These are phyloP conservation scores for Aphis gossypii DNA, from an alignment of 1,140 invertebrate species.

Conservation along the genomic window DNA sequence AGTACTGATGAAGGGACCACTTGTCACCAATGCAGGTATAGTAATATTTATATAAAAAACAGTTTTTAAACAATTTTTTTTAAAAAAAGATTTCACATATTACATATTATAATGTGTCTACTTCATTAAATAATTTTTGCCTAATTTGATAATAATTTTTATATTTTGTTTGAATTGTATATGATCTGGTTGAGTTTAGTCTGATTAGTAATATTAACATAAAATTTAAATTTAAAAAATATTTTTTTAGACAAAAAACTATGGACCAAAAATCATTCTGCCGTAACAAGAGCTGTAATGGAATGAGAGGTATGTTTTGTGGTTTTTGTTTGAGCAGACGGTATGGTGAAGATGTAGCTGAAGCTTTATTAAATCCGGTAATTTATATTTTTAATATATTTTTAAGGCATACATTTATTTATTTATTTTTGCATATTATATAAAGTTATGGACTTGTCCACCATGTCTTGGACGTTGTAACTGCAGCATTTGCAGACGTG, in stretches of 20 bases:
- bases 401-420: not conserved
- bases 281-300: constrained; percentile 64
- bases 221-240: not conserved
- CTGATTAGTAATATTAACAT: not conserved
- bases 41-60: not conserved
- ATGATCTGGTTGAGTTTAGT: not conserved
- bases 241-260: constrained; percentile 65
- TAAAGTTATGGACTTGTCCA: constrained; percentile 66
- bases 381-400: constrained; percentile 41
- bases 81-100: too few relatives aligned
- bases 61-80: too few relatives aligned
- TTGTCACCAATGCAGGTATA: not conserved
- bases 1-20: not conserved
- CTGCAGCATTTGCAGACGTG: constrained; percentile 66
- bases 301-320: constrained; percentile 66
- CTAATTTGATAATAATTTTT: too few relatives aligned
- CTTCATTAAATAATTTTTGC: too few relatives aligned
- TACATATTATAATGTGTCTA: too few relatives aligned
- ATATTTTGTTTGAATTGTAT: too few relatives aligned
- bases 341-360: constrained; percentile 66
- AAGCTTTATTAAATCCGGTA: constrained; percentile 66
- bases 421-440: not conserved
- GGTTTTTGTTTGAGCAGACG: constrained; percentile 66
- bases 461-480: constrained; percentile 66
- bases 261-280: constrained; percentile 67